These are phyloP conservation scores for Linurgus olivaceus DNA, from an alignment of 2,797 vertebrate species.

Conservation along the genomic window DNA sequence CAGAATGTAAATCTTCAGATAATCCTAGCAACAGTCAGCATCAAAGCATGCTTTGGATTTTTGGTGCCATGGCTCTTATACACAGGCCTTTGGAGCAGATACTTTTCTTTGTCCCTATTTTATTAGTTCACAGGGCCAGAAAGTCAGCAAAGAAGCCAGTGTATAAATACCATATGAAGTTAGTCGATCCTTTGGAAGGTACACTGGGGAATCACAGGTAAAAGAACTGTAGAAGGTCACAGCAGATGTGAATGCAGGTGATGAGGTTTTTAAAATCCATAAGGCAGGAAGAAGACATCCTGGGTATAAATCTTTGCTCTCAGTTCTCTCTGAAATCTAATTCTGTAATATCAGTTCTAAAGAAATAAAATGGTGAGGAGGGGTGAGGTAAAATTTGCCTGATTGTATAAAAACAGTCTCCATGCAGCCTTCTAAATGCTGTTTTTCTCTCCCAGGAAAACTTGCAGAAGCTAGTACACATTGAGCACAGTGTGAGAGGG, in stretches of 20 bases:
- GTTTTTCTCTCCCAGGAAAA: slow-evolving; percentile 82
- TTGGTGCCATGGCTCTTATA: not conserved
- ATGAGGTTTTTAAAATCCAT: not conserved
- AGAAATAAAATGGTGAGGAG: not conserved
- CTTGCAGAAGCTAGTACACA: slow-evolving; percentile 91
- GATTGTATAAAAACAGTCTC: not conserved
- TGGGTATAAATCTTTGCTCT: not conserved
- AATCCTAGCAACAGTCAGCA: not conserved
- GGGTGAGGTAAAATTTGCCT: not conserved
- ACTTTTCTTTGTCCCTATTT: not conserved
- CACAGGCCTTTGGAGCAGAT: not conserved
- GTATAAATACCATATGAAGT: not conserved
- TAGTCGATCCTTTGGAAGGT: not conserved
- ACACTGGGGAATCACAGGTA: not conserved
- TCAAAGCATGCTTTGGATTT: not conserved
- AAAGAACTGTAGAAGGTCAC: not conserved
- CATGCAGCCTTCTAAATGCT: not conserved
- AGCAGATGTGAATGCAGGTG: not conserved
- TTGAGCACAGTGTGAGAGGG: slow-evolving; percentile 91
- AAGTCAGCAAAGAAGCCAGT: not conserved
- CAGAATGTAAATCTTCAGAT: not conserved
- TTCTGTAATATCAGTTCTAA: not conserved
- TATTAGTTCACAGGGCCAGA: not conserved
- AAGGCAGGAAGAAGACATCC: not conserved
- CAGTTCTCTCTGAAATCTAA: not conserved